These are phyloP conservation scores for Tetranychus piercei DNA, from an alignment of 2,888 invertebrate species.

Conservation along the genomic window DNA sequence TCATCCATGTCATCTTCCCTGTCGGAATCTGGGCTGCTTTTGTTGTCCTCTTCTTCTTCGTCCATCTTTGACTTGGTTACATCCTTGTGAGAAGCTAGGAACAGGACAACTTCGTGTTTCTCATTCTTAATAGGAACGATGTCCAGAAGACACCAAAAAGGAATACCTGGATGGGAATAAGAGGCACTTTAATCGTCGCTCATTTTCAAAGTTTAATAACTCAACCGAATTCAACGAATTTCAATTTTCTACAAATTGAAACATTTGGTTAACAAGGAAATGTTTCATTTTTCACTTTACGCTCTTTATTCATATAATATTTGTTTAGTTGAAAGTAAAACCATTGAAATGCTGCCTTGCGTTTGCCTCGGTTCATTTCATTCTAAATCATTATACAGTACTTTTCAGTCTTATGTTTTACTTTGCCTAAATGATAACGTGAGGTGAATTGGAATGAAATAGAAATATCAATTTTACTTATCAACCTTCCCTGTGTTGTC, in stretches of 20 bases:
- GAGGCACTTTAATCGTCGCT: no score
- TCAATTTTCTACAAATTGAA: neutral
- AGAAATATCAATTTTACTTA: no score
- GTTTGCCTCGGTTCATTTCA: no score
- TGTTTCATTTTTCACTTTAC: neutral
- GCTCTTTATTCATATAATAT: no score
- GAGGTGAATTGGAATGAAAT: no score
- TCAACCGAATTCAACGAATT: neutral
- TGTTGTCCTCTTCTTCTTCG: slow-evolving; percentile 16
- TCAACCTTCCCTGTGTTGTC: no score
- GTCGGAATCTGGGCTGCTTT: slow-evolving; percentile 8
- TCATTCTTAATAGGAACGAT: slow-evolving; percentile 97
- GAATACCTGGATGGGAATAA: slow-evolving; percentile 46
- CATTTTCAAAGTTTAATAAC: neutral
- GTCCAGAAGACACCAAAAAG: slow-evolving; percentile 88
- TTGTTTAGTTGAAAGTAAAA: no score
- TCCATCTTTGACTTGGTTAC: slow-evolving; percentile 72
- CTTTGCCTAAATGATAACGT: no score
- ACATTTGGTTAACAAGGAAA: neutral
- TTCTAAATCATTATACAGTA: no score
- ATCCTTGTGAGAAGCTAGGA: slow-evolving; percentile 88
- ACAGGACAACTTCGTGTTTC: slow-evolving; percentile 84
- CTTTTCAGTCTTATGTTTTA: no score
- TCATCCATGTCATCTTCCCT: slow-evolving; percentile 12
- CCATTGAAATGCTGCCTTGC: no score